Evolutionary conservation across 2,113 vertebrate genomes (phyloP).

Genomic region (Uria aalge): DNA sequence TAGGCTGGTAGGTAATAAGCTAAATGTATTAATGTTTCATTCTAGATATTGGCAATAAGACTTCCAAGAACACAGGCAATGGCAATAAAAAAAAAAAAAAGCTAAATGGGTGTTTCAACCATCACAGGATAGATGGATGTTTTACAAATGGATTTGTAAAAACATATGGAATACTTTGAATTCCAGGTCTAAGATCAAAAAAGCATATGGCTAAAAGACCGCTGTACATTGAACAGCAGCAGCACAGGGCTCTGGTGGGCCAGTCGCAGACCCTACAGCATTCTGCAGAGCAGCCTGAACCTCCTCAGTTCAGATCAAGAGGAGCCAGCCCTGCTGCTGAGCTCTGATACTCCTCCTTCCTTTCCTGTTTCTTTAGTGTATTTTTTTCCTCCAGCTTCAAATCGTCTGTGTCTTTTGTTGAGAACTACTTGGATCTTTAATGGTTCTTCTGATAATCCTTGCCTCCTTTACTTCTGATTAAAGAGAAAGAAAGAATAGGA

Average conservation of each 20-base stretch:
- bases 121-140: neutral
- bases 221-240: neutral
- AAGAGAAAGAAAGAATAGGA: slow-evolving; percentile 54
- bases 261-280: neutral
- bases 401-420: slow-evolving; percentile 1
- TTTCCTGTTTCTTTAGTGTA: neutral
- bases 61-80: neutral
- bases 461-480: slow-evolving; percentile 66
- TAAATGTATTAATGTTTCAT: neutral
- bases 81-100: neutral
- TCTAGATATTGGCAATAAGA: neutral
- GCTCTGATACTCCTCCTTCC: neutral
- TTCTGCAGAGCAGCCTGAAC: neutral
- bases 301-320: neutral
- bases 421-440: slow-evolving; percentile 59
- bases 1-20: neutral
- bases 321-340: neutral
- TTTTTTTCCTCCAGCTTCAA: slow-evolving; percentile 40
- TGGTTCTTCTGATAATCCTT: slow-evolving; percentile 57
- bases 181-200: neutral
- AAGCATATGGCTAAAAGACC: neutral
- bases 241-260: neutral
- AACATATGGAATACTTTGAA: neutral
- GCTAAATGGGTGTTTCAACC: neutral
- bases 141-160: neutral